Percentiles rank a stretch among this genome's conserved stretches.
Conservation (phyloP, 2,888 invertebrate genomes). For the Pimpla rufipes region DNA sequence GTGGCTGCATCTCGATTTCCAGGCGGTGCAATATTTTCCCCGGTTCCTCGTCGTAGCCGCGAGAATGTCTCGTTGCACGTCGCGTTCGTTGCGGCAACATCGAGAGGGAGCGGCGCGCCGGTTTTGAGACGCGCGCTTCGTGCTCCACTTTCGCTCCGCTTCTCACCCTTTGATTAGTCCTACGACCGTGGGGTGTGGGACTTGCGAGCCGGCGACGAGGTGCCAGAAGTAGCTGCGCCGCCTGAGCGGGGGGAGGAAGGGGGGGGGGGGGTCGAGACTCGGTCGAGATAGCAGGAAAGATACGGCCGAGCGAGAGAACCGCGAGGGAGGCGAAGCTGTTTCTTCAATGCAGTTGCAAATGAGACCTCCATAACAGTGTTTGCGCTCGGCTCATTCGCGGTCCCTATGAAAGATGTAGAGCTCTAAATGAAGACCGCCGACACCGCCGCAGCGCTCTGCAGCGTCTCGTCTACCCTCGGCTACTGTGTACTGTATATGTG, state of each 20-base stretch:
- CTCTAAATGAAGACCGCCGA: conserved; percentile 77
- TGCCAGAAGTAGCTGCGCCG: conserved; percentile 24
- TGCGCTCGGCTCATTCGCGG: conserved; percentile 62
- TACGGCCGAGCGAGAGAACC: neutral
- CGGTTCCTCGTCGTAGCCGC: neutral
- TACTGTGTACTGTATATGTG: neutral
- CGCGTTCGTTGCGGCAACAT: too few relatives aligned
- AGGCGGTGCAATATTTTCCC: neutral
- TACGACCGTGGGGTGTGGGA: neutral
- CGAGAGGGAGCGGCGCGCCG: too few relatives aligned
- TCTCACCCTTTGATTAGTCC: conserved; percentile 36
- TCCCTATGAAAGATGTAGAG: conserved; percentile 76
- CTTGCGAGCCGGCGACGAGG: conserved; percentile 9
- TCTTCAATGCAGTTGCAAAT: conserved; percentile 78
- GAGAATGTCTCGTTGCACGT: neutral
- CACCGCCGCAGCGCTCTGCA: conserved; percentile 30
- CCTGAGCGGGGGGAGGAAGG: neutral
- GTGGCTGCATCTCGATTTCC: conserved; percentile 8
- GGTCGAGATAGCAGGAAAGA: conserved; percentile 16
- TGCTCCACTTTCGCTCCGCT: conserved; percentile 18
- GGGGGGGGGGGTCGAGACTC: too few relatives aligned
- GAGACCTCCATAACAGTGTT: conserved; percentile 72
- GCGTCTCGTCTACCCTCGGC: conserved; percentile 23
- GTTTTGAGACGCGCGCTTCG: conserved; percentile 1
- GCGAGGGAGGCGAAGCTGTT: conserved; percentile 41